These are phyloP conservation scores for Sthenelais limicola DNA, from an alignment of 2,888 invertebrate species.

Conservation along the genomic window DNA sequence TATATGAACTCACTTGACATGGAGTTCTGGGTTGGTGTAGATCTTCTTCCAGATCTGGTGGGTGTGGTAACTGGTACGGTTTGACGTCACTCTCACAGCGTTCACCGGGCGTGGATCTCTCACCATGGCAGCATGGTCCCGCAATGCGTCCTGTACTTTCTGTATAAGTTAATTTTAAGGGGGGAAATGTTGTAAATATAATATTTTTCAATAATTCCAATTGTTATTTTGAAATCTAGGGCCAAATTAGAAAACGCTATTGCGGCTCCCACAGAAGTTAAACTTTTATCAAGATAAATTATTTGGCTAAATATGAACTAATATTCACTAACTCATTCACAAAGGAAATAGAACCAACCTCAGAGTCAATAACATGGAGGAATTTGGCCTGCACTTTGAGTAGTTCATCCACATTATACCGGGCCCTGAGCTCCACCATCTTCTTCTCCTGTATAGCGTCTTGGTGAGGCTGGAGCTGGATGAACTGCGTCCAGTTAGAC, in stretches of 20 bases:
- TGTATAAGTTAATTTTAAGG: constrained; percentile 48
- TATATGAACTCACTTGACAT: constrained; percentile 56
- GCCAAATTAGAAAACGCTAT: too few relatives aligned
- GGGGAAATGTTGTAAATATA: too few relatives aligned
- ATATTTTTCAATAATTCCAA: too few relatives aligned
- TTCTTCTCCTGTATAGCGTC: constrained; percentile 64
- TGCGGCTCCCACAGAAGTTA: too few relatives aligned
- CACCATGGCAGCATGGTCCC: constrained; percentile 65
- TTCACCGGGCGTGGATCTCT: constrained; percentile 59
- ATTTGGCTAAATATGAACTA: too few relatives aligned
- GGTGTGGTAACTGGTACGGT: constrained; percentile 63
- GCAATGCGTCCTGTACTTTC: constrained; percentile 68
- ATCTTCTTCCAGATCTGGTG: constrained; percentile 63
- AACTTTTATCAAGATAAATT: too few relatives aligned
- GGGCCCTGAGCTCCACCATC: constrained; percentile 64
- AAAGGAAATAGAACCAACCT: constrained; percentile 63
- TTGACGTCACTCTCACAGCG: constrained; percentile 61
- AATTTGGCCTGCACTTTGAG: constrained; percentile 65
- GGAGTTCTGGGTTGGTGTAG: constrained; percentile 64
- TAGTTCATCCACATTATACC: constrained; percentile 66
- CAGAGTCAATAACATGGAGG: constrained; percentile 63
- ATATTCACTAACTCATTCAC: too few relatives aligned
- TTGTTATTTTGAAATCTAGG: too few relatives aligned
- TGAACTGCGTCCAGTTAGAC: constrained; percentile 68
- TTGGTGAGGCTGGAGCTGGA: constrained; percentile 61